Conservation (phyloP, 2,888 invertebrate species). For the Lagria hirta region DNA sequence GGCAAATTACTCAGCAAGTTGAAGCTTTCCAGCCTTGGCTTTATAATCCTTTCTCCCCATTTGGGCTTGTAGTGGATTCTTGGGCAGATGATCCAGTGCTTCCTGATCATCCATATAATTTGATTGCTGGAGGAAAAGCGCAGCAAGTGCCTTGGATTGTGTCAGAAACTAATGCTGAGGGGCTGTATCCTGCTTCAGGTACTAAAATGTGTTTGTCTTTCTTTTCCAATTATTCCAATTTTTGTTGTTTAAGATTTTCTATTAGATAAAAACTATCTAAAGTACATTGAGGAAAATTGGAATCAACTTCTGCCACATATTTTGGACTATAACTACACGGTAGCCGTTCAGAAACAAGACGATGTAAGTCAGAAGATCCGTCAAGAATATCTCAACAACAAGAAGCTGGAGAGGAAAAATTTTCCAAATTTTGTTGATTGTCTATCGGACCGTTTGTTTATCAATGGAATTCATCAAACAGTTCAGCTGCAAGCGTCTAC, state of each 20-base stretch:
- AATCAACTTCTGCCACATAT: constrained; percentile 7
- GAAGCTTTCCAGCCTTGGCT: constrained; percentile 61
- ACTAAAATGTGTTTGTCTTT: too few species aligned
- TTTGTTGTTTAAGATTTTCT: too few species aligned
- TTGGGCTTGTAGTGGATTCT: constrained; percentile 69
- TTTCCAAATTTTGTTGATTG: constrained; percentile 6
- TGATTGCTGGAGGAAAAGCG: constrained; percentile 61
- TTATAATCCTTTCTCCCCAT: constrained; percentile 72
- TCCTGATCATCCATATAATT: constrained; percentile 63
- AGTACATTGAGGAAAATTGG: constrained; percentile 6
- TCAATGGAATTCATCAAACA: constrained; percentile 4
- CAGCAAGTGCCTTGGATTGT: constrained; percentile 70
- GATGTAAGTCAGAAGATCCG: constrained; percentile 10
- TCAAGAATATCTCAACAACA: not conserved
- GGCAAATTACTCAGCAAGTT: constrained; percentile 61
- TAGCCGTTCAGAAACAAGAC: not conserved
- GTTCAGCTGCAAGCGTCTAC: constrained; percentile 4
- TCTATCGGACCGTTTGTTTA: constrained; percentile 4
- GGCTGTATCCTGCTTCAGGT: constrained; percentile 70
- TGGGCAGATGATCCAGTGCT: constrained; percentile 63
- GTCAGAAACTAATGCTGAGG: constrained; percentile 70
- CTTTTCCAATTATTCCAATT: too few species aligned
- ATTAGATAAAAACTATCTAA: too few species aligned
- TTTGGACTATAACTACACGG: constrained; percentile 11
- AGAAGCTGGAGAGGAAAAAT: constrained; percentile 3